Percentiles rank a stretch among this genome's conserved stretches.
These are phyloP conservation scores for Seira ritae DNA, from an alignment of 2,888 invertebrate genomes.

Conservation along the genomic window DNA sequence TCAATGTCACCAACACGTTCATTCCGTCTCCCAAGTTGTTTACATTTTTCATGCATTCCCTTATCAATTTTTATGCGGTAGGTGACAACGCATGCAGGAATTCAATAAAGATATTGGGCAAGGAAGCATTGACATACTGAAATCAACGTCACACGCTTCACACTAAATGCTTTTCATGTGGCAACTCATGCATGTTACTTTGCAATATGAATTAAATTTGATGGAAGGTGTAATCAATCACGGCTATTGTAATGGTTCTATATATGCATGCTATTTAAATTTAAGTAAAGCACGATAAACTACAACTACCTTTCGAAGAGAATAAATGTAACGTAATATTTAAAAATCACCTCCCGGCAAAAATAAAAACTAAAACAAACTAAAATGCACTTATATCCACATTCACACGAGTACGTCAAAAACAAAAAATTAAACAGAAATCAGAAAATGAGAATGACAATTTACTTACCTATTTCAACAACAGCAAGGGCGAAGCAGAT, in stretches of 20 bases:
- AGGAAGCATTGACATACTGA: too few relatives aligned
- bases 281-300: too few relatives aligned
- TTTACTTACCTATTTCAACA: background rate
- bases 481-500: background rate
- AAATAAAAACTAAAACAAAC: background rate
- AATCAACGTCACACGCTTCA: too few relatives aligned
- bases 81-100: background rate
- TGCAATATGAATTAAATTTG: too few relatives aligned
- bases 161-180: too few relatives aligned
- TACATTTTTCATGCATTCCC: conserved; percentile 7
- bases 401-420: background rate
- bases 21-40: conserved; percentile 1
- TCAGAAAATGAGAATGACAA: background rate
- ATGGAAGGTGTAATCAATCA: too few relatives aligned
- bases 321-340: conserved; percentile 4
- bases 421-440: background rate
- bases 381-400: background rate
- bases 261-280: too few relatives aligned
- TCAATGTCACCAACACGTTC: conserved; percentile 7
- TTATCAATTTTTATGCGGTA: background rate
- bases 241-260: too few relatives aligned
- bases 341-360: too few relatives aligned
- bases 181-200: too few relatives aligned
- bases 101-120: background rate
- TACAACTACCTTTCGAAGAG: background rate